Percentiles rank a stretch among this genome's conserved stretches.
phyloP scores from a whole-genome alignment of 2,113 vertebrate genomes.

The Silurus asotus region DNA sequence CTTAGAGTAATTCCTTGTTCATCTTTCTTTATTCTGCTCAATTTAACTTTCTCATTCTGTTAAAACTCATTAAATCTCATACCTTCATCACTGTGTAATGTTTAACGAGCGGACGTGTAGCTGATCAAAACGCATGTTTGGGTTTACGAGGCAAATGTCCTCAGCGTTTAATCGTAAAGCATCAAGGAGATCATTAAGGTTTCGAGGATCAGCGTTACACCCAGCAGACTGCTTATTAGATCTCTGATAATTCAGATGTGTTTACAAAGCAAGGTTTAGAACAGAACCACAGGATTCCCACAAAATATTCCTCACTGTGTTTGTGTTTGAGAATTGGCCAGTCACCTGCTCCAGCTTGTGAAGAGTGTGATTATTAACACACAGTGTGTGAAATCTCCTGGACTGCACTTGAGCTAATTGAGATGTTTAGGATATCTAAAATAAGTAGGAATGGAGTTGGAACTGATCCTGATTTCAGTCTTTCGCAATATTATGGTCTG shows the following conservation, averaged over 20 bases:
- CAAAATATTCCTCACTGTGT: neutral
- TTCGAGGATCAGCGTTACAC: neutral
- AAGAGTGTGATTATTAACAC: neutral
- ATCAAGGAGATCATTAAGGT: neutral
- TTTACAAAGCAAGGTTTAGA: neutral
- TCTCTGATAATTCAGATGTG: neutral
- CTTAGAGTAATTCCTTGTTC: neutral
- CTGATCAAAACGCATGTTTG: neutral
- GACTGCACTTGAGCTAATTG: neutral
- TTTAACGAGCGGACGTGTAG: neutral
- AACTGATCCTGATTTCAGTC: neutral
- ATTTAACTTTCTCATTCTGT: neutral
- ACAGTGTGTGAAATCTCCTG: neutral
- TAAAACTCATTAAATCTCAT: slow-evolving; percentile 4
- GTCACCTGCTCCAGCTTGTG: neutral
- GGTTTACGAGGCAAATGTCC: neutral
- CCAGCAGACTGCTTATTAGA: neutral
- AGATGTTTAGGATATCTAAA: neutral
- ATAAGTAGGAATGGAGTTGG: neutral
- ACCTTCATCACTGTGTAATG: neutral
- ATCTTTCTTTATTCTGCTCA: neutral
- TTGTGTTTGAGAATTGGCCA: neutral
- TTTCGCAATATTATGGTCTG: neutral
- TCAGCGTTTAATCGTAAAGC: neutral
- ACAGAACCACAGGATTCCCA: neutral